Evolutionary conservation across 2,113 vertebrate species (phyloP), one percentile per base, ranked within the genome.

Genomic region (Albula goreensis): DNA sequence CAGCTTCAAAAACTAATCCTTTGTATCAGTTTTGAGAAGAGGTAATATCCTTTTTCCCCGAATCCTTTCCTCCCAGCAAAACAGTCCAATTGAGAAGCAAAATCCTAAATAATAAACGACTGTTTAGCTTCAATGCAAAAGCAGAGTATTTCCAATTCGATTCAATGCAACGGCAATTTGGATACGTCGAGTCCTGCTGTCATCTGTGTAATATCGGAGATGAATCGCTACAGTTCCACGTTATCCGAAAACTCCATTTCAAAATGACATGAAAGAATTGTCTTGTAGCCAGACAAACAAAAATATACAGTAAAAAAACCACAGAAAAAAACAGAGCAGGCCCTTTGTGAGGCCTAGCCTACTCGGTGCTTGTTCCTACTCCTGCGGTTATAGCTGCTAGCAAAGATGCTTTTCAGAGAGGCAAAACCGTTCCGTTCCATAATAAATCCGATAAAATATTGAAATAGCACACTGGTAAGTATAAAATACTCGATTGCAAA

Each of bases 341-440:
- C 86, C 86, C 84, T 90, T 83, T 63, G 66, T 80, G 81, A 92
- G 92, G 91, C 93, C 92, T 89, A 94, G 92, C 94, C 94, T 88
- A 91, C 88, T 92, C 92, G 95, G 92, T 92, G 93, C 91, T 92
- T 88, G 90, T 89, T 93, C 90, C 92, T 92, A 92, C 91, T 94
- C 92, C 92, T 89, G 94, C 93, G 78, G 80, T 57, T 81, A 48
- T 50, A 88, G 85, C 88, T 85, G 86, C 87, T 88, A 90, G 89
- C 88, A 91, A 90, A 91, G 89, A 94, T 92, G 91, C 89, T 52
- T 86, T 92, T 88, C 92, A 90, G 87, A 93, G 90, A 82, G 91
- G 92, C 92, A 93, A 92, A 93, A 53, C 93, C 78, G 79, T 90
- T 88, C 89, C 89, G 89, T 92, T 90, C 93, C 94, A 95, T 95